Evolutionary conservation across 2,797 vertebrate genomes (phyloP).

Genomic region (Neomorphus geoffroyi): DNA sequence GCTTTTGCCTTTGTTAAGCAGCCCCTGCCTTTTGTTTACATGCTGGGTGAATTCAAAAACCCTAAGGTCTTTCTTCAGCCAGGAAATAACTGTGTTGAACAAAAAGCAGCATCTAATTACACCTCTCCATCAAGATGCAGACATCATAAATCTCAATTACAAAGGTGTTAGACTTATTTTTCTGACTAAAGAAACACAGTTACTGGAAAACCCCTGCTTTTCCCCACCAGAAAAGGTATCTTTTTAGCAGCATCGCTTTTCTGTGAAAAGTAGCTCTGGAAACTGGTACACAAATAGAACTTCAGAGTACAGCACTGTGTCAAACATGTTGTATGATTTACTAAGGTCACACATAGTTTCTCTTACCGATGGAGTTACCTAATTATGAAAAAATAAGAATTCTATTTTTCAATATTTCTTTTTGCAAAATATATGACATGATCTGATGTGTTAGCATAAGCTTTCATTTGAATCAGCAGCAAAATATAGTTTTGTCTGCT

Average conservation of each 20-base stretch:
- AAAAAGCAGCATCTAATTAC: background rate
- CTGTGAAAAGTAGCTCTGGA: background rate
- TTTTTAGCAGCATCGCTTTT: background rate
- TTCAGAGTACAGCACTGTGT: background rate
- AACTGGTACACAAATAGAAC: background rate
- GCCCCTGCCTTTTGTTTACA: background rate
- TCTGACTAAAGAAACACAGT: background rate
- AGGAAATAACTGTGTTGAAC: background rate
- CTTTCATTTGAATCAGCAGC: background rate
- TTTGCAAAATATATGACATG: background rate
- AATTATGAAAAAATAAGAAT: background rate
- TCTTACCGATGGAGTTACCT: background rate
- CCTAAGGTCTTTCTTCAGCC: background rate
- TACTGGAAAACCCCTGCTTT: background rate
- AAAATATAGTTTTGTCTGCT: background rate
- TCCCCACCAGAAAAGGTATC: background rate
- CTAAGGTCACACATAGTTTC: background rate
- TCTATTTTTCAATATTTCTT: background rate
- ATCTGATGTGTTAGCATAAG: background rate
- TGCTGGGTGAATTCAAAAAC: background rate
- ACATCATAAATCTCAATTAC: background rate
- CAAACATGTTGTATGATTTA: accelerated
- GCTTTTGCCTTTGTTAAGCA: background rate
- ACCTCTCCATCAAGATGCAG: background rate
- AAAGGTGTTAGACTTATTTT: background rate